phyloP scores from a whole-genome alignment of 2,797 vertebrate species.

The Choloepus didactylus region DNA sequence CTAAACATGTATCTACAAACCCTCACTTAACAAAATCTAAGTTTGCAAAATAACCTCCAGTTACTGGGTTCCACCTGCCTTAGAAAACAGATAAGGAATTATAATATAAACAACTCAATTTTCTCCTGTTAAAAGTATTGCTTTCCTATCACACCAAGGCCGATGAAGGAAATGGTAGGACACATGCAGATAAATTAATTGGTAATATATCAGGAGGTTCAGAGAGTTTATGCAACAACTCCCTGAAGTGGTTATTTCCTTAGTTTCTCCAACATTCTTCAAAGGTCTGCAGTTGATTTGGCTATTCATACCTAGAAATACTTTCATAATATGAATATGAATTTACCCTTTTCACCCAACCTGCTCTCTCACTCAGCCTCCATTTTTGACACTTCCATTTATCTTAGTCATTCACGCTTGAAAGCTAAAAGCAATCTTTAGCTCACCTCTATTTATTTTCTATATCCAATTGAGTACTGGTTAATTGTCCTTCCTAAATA shows the following conservation, averaged over 20 bases:
- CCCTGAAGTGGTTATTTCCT: background rate
- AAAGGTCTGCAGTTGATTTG: background rate
- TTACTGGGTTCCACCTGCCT: background rate
- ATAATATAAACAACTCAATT: background rate
- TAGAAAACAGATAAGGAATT: background rate
- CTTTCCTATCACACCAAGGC: background rate
- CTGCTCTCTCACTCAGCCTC: background rate
- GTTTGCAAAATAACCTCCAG: background rate
- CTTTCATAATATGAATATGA: background rate
- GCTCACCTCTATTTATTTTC: background rate
- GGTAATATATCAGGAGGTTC: background rate
- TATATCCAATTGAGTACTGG: background rate
- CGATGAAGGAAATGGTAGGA: background rate
- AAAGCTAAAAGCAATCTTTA: background rate
- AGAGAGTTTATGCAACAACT: background rate
- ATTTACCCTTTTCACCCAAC: background rate
- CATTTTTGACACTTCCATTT: background rate
- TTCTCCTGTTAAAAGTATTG: background rate
- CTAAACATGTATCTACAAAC: background rate
- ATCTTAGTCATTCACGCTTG: background rate
- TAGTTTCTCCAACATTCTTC: background rate
- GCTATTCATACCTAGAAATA: conserved; percentile 11
- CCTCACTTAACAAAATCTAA: background rate
- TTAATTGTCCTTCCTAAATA: background rate
- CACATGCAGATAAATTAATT: background rate